Evolutionary conservation across 2,113 vertebrate species (phyloP), one percentile per base, ranked within the genome.

Genomic region (Sorex araneus): DNA sequence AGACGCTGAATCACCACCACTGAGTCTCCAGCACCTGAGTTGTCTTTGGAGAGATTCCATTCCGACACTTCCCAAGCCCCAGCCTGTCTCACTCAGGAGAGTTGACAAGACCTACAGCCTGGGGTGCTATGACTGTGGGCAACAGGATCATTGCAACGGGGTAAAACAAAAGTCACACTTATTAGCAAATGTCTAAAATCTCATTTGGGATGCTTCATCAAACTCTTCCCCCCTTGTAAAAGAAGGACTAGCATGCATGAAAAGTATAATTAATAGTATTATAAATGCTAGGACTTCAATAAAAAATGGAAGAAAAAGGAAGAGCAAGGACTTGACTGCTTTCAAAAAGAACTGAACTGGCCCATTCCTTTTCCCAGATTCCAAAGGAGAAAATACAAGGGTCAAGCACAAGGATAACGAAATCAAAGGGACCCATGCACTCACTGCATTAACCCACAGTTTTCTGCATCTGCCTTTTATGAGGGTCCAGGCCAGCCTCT

Each of bases 1-100:
- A 94, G 92, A 94, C 74, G 1, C 94, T 97, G 95, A 95, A 40
- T 95, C 94, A 92, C 85, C 83, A 78, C 21, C 76, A 36, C 93
- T 30, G 0, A 69, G 90, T 77, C 86, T 89, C 90, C 0, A 1
- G 93, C 94, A 96, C 93, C 94, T 83, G 93, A 81, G 89, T 90
- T 93, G 92, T 93, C 80, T 91, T 93, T 93, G 92, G 94, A 95
- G 66, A 54, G 40, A 89, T 84, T 95, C 92, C 96, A 88, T 85
- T 25, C 88, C 15, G 79, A 74, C 43, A 45, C 7, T 82, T 84
- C 83, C 92, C 92, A 95, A 74, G 93, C 76, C 89, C 25, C 32
- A 78, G 92, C 94, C 73, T 89, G 94, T 73, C 91, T 19, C 86
- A 84, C 94, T 95, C 92, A 71, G 15, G 92, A 70, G 84, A 90